A percentile compares a stretch with the other conserved stretches of the same genome.
phyloP scores from a whole-genome alignment of 2,113 vertebrate genomes.

The Rhinolophus ferrumequinum region DNA sequence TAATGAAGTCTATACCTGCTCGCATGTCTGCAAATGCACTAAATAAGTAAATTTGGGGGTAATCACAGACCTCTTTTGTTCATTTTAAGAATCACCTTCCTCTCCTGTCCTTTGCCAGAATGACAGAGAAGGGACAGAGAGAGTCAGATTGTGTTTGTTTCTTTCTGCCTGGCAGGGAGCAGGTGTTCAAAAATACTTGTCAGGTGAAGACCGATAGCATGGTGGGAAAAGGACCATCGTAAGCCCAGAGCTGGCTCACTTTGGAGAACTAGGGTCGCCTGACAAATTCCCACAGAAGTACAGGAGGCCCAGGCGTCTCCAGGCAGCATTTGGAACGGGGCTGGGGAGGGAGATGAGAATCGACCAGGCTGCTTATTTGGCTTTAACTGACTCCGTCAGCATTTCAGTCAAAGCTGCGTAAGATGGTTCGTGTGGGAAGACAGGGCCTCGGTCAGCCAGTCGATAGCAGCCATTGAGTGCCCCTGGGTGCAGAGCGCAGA shows the following conservation, averaged over 20 bases:
- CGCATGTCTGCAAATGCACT: neutral
- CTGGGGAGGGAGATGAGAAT: neutral
- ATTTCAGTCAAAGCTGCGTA: conserved; percentile 58
- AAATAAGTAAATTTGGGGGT: neutral
- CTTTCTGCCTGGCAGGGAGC: neutral
- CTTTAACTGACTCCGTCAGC: neutral
- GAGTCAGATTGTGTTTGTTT: fast-evolving
- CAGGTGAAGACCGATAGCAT: neutral
- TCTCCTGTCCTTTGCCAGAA: neutral
- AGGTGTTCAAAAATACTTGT: neutral
- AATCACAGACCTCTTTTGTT: neutral
- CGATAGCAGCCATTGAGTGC: neutral
- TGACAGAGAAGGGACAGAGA: neutral
- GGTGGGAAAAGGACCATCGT: neutral
- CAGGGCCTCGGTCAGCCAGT: conserved; percentile 40
- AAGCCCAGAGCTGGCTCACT: neutral
- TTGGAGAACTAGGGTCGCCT: neutral
- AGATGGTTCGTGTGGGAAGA: conserved; percentile 63
- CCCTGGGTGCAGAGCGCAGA: neutral
- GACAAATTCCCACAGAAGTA: neutral
- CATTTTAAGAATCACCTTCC: neutral
- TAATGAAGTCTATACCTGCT: neutral
- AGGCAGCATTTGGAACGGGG: neutral
- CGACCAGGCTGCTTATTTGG: neutral
- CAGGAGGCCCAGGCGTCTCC: neutral